Percentiles rank a stretch among this genome's conserved stretches.
Conservation (phyloP, 1,140 invertebrate genomes). For the Zeugodacus cucurbitae region DNA sequence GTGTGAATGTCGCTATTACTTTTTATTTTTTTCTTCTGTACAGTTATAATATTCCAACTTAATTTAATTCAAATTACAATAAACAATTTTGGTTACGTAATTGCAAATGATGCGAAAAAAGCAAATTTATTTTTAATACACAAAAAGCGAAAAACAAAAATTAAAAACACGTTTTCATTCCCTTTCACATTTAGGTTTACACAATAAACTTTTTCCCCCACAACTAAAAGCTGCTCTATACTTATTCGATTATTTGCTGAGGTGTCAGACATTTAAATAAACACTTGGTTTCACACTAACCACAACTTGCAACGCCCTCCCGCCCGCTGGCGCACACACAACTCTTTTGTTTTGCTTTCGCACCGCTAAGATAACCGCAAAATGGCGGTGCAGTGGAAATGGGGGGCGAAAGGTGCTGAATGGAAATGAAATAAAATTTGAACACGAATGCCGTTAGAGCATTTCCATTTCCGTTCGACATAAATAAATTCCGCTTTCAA, state of each 20-base stretch:
- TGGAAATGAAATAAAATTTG: slow-evolving; percentile 17
- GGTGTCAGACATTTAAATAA: not conserved
- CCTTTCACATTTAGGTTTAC: too few species aligned
- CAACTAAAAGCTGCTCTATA: not conserved
- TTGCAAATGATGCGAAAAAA: too few species aligned
- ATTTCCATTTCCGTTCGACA: not conserved
- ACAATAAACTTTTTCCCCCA: too few species aligned
- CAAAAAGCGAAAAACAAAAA: too few species aligned
- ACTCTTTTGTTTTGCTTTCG: not conserved
- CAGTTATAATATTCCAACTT: too few species aligned
- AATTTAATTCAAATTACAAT: too few species aligned
- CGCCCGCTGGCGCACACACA: not conserved
- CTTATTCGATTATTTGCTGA: not conserved
- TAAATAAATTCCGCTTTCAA: not conserved
- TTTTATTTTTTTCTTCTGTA: too few species aligned
- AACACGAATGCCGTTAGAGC: not conserved
- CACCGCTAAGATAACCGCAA: not conserved
- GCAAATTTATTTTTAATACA: too few species aligned
- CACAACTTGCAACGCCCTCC: not conserved
- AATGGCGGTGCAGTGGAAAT: not conserved
- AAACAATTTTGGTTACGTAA: too few species aligned
- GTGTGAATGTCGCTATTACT: too few species aligned
- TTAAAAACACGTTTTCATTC: too few species aligned
- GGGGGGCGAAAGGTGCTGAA: not conserved
- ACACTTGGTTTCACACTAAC: not conserved